These are phyloP conservation scores for Tyto alba DNA, from an alignment of 2,113 vertebrate genomes.

Conservation along the genomic window DNA sequence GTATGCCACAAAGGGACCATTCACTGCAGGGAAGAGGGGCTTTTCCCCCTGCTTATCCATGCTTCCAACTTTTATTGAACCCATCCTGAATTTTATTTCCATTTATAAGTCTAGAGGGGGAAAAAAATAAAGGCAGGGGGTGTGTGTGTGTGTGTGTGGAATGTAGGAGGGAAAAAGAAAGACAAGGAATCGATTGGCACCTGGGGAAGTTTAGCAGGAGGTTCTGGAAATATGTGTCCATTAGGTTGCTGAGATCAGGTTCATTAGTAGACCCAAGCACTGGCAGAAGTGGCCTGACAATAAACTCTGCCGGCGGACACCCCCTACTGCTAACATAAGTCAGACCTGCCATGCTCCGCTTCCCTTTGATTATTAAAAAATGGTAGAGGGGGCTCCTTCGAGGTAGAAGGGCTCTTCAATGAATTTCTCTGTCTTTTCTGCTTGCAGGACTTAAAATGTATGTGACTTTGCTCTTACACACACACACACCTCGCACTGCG, in stretches of 20 bases:
- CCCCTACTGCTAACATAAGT: not conserved
- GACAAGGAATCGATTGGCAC: not conserved
- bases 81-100: not conserved
- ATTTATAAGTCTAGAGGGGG: not conserved
- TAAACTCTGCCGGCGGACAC: not conserved
- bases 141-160: not conserved
- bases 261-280: not conserved
- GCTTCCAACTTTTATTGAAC: not conserved
- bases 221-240: not conserved
- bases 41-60: not conserved
- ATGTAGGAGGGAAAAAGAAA: not conserved
- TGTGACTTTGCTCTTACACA: not conserved
- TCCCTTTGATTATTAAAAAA: constrained; percentile 35
- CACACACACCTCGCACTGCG: not conserved
- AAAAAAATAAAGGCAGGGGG: not conserved
- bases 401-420: not conserved
- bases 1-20: not conserved
- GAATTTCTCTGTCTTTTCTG: not conserved
- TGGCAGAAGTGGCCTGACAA: not conserved
- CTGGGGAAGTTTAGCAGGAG: not conserved
- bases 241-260: not conserved
- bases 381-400: not conserved
- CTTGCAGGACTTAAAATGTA: not conserved
- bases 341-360: constrained; percentile 8
- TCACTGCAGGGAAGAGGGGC: not conserved